phyloP scores from a whole-genome alignment of 1,140 invertebrate genomes.

The Euwallacea similis region DNA sequence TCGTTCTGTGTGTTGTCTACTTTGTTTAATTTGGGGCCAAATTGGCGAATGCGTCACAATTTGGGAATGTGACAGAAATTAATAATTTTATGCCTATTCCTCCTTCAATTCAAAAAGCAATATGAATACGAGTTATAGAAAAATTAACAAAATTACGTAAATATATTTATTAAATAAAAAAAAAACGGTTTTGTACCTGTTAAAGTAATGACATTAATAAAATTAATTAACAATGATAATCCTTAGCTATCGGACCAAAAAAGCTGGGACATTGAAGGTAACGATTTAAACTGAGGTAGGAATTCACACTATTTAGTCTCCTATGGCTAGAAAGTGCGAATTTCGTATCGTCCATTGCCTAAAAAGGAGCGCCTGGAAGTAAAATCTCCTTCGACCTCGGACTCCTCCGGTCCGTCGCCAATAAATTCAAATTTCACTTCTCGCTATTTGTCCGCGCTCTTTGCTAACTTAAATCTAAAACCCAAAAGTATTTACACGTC shows the following conservation, averaged over 20 bases:
- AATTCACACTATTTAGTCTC: neutral
- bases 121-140: conserved; percentile 15
- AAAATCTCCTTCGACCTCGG: neutral
- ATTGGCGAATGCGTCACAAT: too few relatives aligned
- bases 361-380: neutral
- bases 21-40: too few relatives aligned
- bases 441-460: neutral
- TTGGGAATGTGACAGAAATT: neutral
- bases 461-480: conserved; percentile 32
- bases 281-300: neutral
- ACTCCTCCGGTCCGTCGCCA: neutral
- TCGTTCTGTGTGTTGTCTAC: neutral
- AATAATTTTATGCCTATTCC: neutral
- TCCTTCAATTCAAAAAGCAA: neutral
- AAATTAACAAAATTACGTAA: conserved; percentile 29
- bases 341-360: too few relatives aligned
- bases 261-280: neutral
- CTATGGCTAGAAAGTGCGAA: neutral
- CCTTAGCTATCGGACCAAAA: conserved; percentile 7
- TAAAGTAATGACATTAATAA: conserved; percentile 26
- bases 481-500: conserved; percentile 41
- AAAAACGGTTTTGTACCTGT: conserved; percentile 32
- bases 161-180: conserved; percentile 38
- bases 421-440: neutral
- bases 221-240: conserved; percentile 35